These are phyloP conservation scores for Drepanosiphum platanoidis DNA, from an alignment of 2,888 invertebrate species.

Conservation along the genomic window DNA sequence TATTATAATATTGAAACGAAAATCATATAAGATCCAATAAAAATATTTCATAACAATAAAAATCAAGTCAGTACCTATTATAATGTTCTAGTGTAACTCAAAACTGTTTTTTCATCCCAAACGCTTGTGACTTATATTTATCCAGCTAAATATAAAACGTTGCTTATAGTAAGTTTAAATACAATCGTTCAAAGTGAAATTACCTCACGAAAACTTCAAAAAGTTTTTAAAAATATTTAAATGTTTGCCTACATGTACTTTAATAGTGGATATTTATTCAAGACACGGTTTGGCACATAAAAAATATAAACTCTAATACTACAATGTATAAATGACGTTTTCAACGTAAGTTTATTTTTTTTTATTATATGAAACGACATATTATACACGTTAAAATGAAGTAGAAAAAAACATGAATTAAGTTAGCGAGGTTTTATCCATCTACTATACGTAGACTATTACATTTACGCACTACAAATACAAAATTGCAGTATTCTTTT, in stretches of 20 bases:
- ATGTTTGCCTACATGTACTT: neutral
- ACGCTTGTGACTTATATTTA: neutral
- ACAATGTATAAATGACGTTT: neutral
- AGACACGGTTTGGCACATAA: neutral
- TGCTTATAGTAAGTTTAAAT: neutral
- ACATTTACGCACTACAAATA: neutral
- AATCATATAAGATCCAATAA: no score
- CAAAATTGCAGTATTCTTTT: constrained; percentile 22
- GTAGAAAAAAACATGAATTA: constrained; percentile 33
- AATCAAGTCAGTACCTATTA: no score
- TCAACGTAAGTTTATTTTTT: constrained; percentile 5
- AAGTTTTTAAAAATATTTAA: neutral
- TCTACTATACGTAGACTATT: neutral
- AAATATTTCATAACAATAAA: no score
- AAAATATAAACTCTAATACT: neutral
- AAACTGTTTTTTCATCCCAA: neutral
- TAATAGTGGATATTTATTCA: neutral
- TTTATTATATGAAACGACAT: constrained; percentile 42
- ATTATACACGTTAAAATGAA: constrained; percentile 25
- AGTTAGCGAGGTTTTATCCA: constrained; percentile 40
- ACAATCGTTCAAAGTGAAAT: neutral
- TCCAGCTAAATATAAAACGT: neutral
- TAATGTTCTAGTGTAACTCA: no score
- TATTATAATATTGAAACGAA: no score
- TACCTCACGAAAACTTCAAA: neutral